Base-by-base conservation (phyloP, 2,888 invertebrate species). In the Caradrina clavipalpis region DNA sequence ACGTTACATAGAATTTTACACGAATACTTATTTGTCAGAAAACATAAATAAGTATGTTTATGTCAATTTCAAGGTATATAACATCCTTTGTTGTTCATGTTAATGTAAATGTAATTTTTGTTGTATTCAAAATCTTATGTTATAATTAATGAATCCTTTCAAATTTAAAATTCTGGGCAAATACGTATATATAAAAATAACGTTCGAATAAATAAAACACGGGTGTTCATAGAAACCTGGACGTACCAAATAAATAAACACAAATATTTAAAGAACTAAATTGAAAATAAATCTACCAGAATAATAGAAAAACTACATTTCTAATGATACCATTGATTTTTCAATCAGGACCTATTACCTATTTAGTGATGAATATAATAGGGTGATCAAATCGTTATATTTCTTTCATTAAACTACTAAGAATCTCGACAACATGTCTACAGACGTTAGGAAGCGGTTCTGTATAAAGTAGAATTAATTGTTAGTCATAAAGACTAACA, bases 381-480 rank as follows among this genome's bases (percentile, higher is more conserved):
- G 8, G 7, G 35, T 35, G 35, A 8, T 8, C 8, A 35, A 35
- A 35, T 35, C 35, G 35, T 8, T 35, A 17, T 45, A 45, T 45
- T 17, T 45, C 3, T 42, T 7, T 42, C 13, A 42, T 1, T 1
- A 42, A 11, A 42, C 42, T 42, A 42, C 42, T 11, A 13, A 42
- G 42, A 45, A 45, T 17, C 5, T 15, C 1, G 2, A 45, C 45
- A 49, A 49, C 17, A 49, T 17, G 17, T 17, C 45, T 1, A 5
- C 49, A 19, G n/a, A 49, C 19, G 10, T n/a, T n/a, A 39, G 7
- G 17, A 31, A 53, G 42, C 11, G 13, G 39, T 39, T 39, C 45
- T 15, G 45, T 22, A 51, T 26, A 47, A 67, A 76, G 15, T 35
- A n/a, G 39, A 74, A 17, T 76, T 31, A 11, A 54, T 11, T 57